Evolutionary conservation across 1,140 invertebrate species (phyloP), one percentile per base, ranked within the genome.

Genomic region (Euura saliciscinereae): DNA sequence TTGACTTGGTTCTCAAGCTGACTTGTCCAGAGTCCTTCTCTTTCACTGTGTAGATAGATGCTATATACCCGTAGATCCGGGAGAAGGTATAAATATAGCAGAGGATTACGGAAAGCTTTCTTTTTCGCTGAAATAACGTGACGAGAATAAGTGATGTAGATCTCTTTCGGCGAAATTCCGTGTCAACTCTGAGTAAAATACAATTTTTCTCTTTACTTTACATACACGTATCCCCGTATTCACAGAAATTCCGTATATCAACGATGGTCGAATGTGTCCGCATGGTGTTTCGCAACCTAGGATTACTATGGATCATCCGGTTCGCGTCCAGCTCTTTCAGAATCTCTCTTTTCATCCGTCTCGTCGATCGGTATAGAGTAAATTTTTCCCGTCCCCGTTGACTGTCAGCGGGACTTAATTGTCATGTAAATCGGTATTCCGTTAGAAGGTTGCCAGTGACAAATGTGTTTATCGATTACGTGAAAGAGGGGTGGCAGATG

Each of bases 61-160:
- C 28, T 28, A 28, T 28, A 28, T 28, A 28, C 28, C 28, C 28
- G 28, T 28, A 28, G 28, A 78, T 81, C 79, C 79, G 79, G 66
- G 77, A 80, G 78, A 82, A 84, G 79, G 79, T 79, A 85, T 74
- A 78, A 76, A 85, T 82, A 84, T 85, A 83, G 81, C 75, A 45
- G 74, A 80, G 82, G 81, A 85, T 86, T 86, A 85, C 81, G 77
- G 76, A 69, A 72, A 77, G 74, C 72, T 74, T 80, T 79, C 81
- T 78, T 72, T 72, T 65, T 11, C 68, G 59, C 68, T 74, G 74
- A 74, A 77, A 42, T 67, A 82, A 84, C 83, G 83, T 85, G 85
- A 85, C 79, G 78, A 82, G 84, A 86, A 86, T 86, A 83, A 84
- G 83, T 83, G 80, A 76, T 79, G 79, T 78, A 77, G 75, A 82